Evolutionary conservation across 2,113 vertebrate genomes (phyloP), one percentile per base, ranked within the genome.

Genomic region (Entosphenus tridentatus): DNA sequence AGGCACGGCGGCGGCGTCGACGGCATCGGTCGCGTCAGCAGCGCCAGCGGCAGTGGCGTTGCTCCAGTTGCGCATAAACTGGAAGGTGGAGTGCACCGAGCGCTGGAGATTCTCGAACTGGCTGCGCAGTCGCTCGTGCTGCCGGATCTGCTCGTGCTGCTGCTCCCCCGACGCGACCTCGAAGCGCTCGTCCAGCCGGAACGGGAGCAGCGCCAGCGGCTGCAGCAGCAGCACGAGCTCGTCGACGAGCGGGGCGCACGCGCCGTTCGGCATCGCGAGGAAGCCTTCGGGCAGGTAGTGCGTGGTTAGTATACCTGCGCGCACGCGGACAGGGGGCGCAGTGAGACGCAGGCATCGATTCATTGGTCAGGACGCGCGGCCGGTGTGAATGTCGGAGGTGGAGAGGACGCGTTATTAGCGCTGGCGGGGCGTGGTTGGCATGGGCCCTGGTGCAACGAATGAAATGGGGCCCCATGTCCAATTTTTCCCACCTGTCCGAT

Each of bases 191-290:
- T 98, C 89, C 10, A 97, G 81, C 81, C 86, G 83, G 71, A 98
- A 98, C 72, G 92, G 92, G 67, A 98, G 82, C 70, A 96, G 82
- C 1, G 90, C 88, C 59, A 98, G 82, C 0, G 93, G 93, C 78
- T 98, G 93, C 3, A 96, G 84, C 56, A 97, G 79, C 67, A 97
- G 83, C 70, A 98, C 83, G 5, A 98, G 82, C 79, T 98, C 90
- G 75, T 93, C 85, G 0, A 88, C 87, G 65, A 95, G 84, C 1
- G 83, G 77, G 57, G 84, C 85, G 73, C 92, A 95, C 3, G 82
- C 79, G 0, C 84, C 81, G 11, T 87, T 86, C 0, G 90, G 83
- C 62, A 95, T 81, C 8, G 84, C 81, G 58, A 98, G 79, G 82
- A 98, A 87, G 70, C 89, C 89, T 78, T 83, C 86, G 0, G 85